These are phyloP conservation scores for Microtus pennsylvanicus DNA, from an alignment of 2,113 vertebrate genomes.

Conservation along the genomic window DNA sequence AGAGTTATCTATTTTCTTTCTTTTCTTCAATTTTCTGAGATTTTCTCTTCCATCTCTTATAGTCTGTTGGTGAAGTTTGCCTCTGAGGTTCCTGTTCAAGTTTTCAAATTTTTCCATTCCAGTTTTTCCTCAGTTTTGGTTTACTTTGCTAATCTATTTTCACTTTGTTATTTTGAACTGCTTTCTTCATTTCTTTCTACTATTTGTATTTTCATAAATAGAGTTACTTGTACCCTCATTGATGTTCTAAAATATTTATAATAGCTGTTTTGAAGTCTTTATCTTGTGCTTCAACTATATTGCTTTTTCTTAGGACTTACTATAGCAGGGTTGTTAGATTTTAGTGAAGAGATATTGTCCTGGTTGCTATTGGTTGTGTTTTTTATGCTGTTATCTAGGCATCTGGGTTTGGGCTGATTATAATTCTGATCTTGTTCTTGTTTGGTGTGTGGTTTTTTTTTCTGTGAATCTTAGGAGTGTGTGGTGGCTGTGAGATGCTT, in stretches of 20 bases:
- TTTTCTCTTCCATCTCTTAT: not conserved
- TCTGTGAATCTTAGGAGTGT: not conserved
- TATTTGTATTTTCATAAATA: not conserved
- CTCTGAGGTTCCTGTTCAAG: not conserved
- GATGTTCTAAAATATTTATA: not conserved
- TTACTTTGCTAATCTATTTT: not conserved
- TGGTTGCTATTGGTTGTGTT: not conserved
- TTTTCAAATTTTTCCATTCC: not conserved
- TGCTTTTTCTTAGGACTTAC: not conserved
- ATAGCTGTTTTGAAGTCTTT: not conserved
- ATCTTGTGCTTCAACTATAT: not conserved
- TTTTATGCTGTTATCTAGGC: not conserved
- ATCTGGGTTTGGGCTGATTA: not conserved
- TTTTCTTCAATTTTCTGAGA: not conserved
- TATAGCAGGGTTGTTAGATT: not conserved
- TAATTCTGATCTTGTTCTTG: not conserved
- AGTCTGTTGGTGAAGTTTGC: not conserved
- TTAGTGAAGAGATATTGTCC: not conserved
- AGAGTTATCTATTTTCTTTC: not conserved
- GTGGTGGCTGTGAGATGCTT: not conserved
- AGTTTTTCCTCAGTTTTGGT: not conserved
- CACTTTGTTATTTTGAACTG: not conserved
- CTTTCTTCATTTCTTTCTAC: not conserved
- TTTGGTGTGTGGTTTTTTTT: not conserved
- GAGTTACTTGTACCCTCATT: not conserved